Evolutionary conservation across 2,888 invertebrate genomes (phyloP), one percentile per base, ranked within the genome.

Genomic region (Deroplatys truncata): DNA sequence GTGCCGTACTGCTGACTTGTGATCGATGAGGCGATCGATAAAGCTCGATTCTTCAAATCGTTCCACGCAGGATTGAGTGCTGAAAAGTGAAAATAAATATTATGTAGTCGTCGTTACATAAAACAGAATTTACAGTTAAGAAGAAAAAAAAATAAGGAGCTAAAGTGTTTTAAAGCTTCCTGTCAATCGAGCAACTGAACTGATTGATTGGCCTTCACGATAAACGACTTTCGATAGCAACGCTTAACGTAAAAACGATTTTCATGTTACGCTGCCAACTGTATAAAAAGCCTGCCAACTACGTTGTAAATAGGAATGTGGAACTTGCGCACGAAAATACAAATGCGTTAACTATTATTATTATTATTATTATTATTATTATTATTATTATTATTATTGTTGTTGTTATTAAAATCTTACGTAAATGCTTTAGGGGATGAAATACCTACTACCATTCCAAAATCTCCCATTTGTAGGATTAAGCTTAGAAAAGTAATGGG

Each of bases 71-170:
- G n/a, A 87, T 28, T 43, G 87, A 83, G 15, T 31, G 83, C 87
- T 87, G 87, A 87, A 87, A 87, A 87, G 83, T 31, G 35, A 87
- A 87, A 25, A 83, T 87, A 87, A 87, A 87, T 87, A 87, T 35
- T 31, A 83, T 87, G 28, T 82, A 83, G 35, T 87, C 25, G 28
- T 85, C 35, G 25, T 84, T 85, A 85, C 43, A 49, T 85, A 85
- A 10, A 85, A 43, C 15, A n/a, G 13, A 16, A 85, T 49, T 85
- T 49, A n/a, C 85, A 28, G 28, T 25, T 7, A 29, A 29, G 25
- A 84, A 29, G 29, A 84, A 43, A 20, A 29, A 84, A 84, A 84
- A 25, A 84, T 25, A 31, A 29, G 25, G 31, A 31, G 31, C 25
- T 29, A 35, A 31, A 85, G 35, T 28, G 31, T 10, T 29, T 31